Base-by-base conservation (phyloP, 2,888 invertebrate species). In the Siphonodentalium dalli region DNA sequence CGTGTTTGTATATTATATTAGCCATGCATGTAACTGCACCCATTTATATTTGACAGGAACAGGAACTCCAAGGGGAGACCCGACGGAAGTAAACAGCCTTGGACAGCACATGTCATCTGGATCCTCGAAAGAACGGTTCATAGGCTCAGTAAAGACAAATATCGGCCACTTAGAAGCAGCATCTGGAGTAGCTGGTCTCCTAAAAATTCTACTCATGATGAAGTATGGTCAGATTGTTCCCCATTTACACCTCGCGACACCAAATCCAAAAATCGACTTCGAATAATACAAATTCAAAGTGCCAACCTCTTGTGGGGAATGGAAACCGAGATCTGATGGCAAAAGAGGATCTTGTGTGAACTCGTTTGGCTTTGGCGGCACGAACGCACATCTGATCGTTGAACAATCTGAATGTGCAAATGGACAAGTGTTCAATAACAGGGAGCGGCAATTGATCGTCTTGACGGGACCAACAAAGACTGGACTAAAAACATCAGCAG, bases 101-200 rank as follows among this genome's bases (percentile, higher is more conserved):
- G 63, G 64, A 40, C 15, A 2, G 18, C 42, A 9, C 44, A 41
- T 4, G 0, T 11, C 35, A 24, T 24, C 26, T 2, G 20, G 8
- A 15, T 20, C 13, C 8, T 29, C 28, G 4, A 2, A 2, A 3
- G 9, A 27, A 13, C 26, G 28, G 7, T 24, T 47, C 15, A 59
- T 70, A 9, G 71, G 71, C 0, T 72, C 71, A 1, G 69, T 68
- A 3, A 70, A 69, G 42, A 61, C 69, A 13, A 72, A 69, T 44
- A 65, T 70, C 18, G 69, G 70, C 2, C 70, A 70, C 51, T 39
- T 56, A 13, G 68, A 69, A 46, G 52, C 68, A 7, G 69, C 66
- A 1, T 63, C 70, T 20, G 70, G 70, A 5, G 55, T 65, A 23
- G 64, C 68, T 7, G 66, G 64, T 8, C 51, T 72, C 7, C 64